phyloP scores from a whole-genome alignment of 2,113 vertebrate genomes.

The Cheirogaleus medius region DNA sequence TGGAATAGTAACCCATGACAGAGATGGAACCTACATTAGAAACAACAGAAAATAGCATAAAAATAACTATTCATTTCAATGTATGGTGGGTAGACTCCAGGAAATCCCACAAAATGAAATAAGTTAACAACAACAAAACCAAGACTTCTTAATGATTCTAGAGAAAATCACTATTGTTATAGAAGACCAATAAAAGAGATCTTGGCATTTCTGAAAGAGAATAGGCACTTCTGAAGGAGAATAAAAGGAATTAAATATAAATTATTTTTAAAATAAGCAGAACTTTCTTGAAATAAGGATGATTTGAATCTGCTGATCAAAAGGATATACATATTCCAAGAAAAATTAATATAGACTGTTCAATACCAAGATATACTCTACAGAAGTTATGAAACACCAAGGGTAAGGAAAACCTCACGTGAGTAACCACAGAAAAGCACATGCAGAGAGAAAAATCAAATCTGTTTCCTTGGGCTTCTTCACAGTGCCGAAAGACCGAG shows the following conservation, averaged over 20 bases:
- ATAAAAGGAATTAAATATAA: neutral
- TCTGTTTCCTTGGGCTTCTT: neutral
- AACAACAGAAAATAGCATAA: neutral
- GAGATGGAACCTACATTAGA: neutral
- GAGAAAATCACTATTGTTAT: neutral
- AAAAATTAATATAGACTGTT: neutral
- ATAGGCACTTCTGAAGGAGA: neutral
- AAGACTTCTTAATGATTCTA: neutral
- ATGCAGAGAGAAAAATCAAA: neutral
- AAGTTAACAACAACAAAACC: neutral
- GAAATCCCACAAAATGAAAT: neutral
- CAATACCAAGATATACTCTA: neutral
- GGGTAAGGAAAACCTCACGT: neutral
- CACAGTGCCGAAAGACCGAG: neutral
- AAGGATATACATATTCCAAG: neutral
- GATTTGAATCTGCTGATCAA: conserved; percentile 7
- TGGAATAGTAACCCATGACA: neutral
- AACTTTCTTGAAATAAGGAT: conserved; percentile 6
- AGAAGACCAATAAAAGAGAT: neutral
- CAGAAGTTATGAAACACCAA: neutral
- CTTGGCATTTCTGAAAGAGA: neutral
- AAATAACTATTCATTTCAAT: neutral
- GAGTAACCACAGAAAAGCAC: neutral
- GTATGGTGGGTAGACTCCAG: neutral
- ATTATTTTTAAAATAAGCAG: conserved; percentile 32